Evolutionary conservation across 2,797 vertebrate species (phyloP).

Genomic region (Momotus momota): DNA sequence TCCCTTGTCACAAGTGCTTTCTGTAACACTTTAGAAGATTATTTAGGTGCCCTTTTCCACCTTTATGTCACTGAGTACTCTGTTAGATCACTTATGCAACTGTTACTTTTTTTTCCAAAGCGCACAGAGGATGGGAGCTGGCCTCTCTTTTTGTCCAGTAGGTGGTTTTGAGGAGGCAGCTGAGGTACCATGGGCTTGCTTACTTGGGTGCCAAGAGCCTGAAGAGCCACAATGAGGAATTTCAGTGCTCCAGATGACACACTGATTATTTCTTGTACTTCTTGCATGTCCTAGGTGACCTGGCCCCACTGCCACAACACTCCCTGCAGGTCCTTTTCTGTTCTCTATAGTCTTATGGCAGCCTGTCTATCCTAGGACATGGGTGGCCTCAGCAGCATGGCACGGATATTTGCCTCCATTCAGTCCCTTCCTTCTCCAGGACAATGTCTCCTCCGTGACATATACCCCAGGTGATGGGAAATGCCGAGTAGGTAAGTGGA

Average conservation of each 20-base stretch:
- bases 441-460: background rate
- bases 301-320: background rate
- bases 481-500: accelerated
- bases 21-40: background rate
- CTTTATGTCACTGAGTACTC: background rate
- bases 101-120: background rate
- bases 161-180: background rate
- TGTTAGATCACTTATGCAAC: background rate
- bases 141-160: background rate
- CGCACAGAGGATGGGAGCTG: background rate
- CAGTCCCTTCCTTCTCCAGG: background rate
- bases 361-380: background rate
- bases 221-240: background rate
- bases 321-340: background rate
- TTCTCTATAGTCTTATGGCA: background rate
- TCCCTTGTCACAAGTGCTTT: background rate
- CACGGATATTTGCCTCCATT: background rate
- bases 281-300: background rate
- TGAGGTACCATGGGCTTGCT: background rate
- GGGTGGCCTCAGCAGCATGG: background rate
- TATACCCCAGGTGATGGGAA: background rate
- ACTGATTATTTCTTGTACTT: background rate
- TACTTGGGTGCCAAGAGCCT: background rate
- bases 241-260: background rate
- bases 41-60: background rate